Evolutionary conservation across 2,888 invertebrate species (phyloP).

Genomic region (Drosophila anomalata): DNA sequence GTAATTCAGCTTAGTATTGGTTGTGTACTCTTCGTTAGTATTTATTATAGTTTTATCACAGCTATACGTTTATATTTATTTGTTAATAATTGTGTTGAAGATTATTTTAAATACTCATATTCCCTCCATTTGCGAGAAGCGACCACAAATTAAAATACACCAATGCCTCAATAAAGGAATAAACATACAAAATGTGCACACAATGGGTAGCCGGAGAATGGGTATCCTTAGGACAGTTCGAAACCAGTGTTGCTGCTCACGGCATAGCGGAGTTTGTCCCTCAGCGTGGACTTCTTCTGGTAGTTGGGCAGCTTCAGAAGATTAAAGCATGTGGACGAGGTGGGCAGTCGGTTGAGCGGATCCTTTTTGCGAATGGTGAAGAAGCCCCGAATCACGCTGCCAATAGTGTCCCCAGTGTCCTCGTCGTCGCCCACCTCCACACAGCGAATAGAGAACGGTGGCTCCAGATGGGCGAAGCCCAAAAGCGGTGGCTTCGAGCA

Average conservation of each 20-base stretch:
- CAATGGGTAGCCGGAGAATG: not conserved
- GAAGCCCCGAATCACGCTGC: conserved; percentile 98
- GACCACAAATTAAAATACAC: conserved; percentile 21
- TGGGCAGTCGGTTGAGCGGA: conserved; percentile 97
- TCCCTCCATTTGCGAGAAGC: conserved; percentile 4
- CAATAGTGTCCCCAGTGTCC: conserved; percentile 91
- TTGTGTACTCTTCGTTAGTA: conserved; percentile 69
- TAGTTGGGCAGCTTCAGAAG: conserved; percentile 99
- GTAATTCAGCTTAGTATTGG: conserved; percentile 63
- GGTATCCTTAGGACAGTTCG: conserved; percentile 92
- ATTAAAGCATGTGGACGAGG: conserved; percentile 99
- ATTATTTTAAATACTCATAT: conserved; percentile 18
- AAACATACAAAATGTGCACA: conserved; percentile 12
- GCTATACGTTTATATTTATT: conserved; percentile 73
- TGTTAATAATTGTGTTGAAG: conserved; percentile 47
- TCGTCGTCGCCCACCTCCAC: conserved; percentile 99
- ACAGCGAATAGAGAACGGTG: conserved; percentile 98
- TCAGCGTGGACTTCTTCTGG: conserved; percentile 96
- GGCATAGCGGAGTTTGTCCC: conserved; percentile 98
- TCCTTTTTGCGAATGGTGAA: conserved; percentile 98
- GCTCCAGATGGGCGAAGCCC: conserved; percentile 98
- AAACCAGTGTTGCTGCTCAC: conserved; percentile 99
- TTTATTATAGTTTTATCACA: conserved; percentile 74
- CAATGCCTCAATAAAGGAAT: conserved; percentile 7
- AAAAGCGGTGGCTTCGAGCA: conserved; percentile 98